These are phyloP conservation scores for Sus cebifrons DNA, from an alignment of 2,797 vertebrate genomes.

Conservation along the genomic window DNA sequence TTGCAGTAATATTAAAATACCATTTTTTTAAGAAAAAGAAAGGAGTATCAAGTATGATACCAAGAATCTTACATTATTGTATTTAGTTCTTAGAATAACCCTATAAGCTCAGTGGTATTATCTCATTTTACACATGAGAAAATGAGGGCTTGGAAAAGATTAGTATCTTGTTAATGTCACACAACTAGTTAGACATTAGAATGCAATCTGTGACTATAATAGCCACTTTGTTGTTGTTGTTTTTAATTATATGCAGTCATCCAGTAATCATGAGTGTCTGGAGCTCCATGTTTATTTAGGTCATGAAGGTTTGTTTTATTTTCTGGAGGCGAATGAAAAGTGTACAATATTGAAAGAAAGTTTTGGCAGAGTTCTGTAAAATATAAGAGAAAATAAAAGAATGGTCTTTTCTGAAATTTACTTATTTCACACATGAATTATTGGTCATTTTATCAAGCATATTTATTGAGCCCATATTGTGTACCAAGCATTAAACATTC, in stretches of 20 bases:
- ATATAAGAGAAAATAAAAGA: neutral
- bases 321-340: conserved; percentile 12
- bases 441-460: neutral
- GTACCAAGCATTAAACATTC: neutral
- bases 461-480: neutral
- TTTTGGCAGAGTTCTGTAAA: conserved; percentile 10
- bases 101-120: neutral
- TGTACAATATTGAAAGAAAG: neutral
- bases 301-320: conserved; percentile 1
- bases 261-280: neutral
- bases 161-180: neutral
- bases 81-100: conserved; percentile 26
- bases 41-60: neutral
- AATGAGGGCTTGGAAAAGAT: neutral
- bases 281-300: neutral
- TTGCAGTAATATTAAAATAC: conserved; percentile 20
- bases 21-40: neutral
- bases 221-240: neutral
- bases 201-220: neutral
- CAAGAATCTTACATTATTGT: neutral
- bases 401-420: neutral
- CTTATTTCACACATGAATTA: neutral
- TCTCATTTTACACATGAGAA: neutral
- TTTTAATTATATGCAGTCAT: neutral
- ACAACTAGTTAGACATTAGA: neutral